phyloP scores from a whole-genome alignment of 2,113 vertebrate species.

The Herpetotheres cachinnans region DNA sequence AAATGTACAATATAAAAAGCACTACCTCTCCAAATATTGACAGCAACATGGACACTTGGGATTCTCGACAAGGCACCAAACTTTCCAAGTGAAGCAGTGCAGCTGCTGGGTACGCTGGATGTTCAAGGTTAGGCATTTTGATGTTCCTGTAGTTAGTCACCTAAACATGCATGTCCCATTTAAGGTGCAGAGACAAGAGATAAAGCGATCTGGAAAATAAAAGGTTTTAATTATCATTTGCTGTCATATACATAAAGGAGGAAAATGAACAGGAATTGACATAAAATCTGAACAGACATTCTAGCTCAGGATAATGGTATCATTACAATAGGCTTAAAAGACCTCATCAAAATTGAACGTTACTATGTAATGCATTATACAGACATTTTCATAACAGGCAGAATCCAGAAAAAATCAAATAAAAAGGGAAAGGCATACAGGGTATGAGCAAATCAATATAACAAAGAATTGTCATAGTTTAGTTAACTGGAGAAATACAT shows the following conservation, averaged over 20 bases:
- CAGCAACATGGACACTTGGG: constrained; percentile 81
- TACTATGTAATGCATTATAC: not conserved
- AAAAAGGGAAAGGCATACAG: not conserved
- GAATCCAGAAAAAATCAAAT: not conserved
- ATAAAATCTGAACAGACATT: not conserved
- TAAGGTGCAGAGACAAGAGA: not conserved
- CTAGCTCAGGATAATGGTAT: not conserved
- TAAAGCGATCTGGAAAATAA: not conserved
- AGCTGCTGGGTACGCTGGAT: constrained; percentile 73
- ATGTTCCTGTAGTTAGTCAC: not conserved
- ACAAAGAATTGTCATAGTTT: not conserved
- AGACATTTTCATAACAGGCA: not conserved
- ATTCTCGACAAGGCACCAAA: constrained; percentile 83
- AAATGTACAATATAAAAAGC: not conserved
- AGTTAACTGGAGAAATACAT: not conserved
- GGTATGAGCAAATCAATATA: not conserved
- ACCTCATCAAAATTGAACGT: not conserved
- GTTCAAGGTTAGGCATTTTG: constrained; percentile 72
- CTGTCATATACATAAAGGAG: not conserved
- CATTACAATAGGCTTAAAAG: not conserved
- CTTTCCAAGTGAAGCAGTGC: constrained; percentile 71
- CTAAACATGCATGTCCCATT: not conserved
- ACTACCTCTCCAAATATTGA: constrained; percentile 90
- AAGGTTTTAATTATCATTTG: not conserved
- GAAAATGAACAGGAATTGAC: not conserved